Evolutionary conservation across 1,140 invertebrate species (phyloP).

Genomic region (Acromyrmex echinatior): DNA sequence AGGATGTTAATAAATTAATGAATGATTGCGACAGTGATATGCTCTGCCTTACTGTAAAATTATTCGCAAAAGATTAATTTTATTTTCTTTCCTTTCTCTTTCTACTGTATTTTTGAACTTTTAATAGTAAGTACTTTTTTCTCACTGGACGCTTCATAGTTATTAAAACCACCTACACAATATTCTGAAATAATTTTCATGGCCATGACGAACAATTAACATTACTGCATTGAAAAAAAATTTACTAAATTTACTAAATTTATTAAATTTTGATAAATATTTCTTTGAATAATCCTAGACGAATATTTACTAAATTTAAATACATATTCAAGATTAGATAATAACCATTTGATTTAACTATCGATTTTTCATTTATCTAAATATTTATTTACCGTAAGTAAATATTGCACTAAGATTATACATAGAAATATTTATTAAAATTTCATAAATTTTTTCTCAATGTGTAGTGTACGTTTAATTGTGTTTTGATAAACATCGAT

Average conservation of each 20-base stretch:
- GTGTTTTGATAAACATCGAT: not conserved
- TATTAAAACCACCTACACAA: slow-evolving; percentile 41
- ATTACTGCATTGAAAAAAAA: not conserved
- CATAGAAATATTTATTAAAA: no score
- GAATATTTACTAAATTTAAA: no score
- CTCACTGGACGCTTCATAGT: slow-evolving; percentile 14
- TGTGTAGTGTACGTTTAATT: not conserved
- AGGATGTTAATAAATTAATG: slow-evolving; percentile 18
- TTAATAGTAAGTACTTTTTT: slow-evolving; percentile 6
- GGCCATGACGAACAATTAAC: slow-evolving; percentile 9
- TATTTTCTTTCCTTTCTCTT: not conserved
- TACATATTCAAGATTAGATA: no score
- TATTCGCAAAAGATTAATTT: slow-evolving; percentile 2
- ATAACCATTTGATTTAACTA: no score
- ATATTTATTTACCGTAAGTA: no score
- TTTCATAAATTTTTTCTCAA: no score
- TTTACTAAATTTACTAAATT: no score
- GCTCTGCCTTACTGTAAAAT: slow-evolving; percentile 47
- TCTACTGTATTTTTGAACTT: slow-evolving; percentile 32
- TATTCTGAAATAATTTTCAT: slow-evolving; percentile 39
- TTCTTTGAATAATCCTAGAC: no score
- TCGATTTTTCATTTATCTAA: no score
- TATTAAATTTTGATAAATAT: no score
- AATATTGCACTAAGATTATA: no score
- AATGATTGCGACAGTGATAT: slow-evolving; percentile 64